These are phyloP conservation scores for Drosophila rellima DNA, from an alignment of 2,888 invertebrate species.

Conservation along the genomic window DNA sequence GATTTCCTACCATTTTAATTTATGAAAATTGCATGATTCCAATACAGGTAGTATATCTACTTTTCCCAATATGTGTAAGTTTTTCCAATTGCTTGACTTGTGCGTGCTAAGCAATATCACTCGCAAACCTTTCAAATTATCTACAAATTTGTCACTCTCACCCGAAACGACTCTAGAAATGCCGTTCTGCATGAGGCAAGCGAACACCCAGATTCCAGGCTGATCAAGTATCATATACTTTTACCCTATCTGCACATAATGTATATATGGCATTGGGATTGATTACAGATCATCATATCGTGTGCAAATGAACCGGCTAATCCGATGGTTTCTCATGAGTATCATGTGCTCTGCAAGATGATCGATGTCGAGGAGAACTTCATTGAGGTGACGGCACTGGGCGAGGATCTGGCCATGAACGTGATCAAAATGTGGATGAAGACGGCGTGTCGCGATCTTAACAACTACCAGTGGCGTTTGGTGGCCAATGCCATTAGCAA, in stretches of 20 bases:
- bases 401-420: slow-evolving; percentile 96
- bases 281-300: slow-evolving; percentile 93
- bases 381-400: slow-evolving; percentile 94
- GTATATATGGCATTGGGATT: slow-evolving; percentile 33
- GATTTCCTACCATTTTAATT: slow-evolving; percentile 17
- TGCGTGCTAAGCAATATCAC: slow-evolving; percentile 80
- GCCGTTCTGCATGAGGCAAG: slow-evolving; percentile 76
- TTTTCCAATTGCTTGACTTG: slow-evolving; percentile 82
- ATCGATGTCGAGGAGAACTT: slow-evolving; percentile 95
- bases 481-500: slow-evolving; percentile 97
- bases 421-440: slow-evolving; percentile 97
- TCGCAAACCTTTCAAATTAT: slow-evolving; percentile 37
- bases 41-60: slow-evolving; percentile 36
- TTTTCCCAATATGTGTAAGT: slow-evolving; percentile 66
- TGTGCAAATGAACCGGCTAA: slow-evolving; percentile 95
- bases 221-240: slow-evolving; percentile 37
- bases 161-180: slow-evolving; percentile 52
- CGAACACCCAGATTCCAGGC: slow-evolving; percentile 29
- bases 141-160: slow-evolving; percentile 51
- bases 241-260: slow-evolving; percentile 35
- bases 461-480: slow-evolving; percentile 97
- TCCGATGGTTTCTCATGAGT: slow-evolving; percentile 94
- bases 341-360: slow-evolving; percentile 93
- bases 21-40: slow-evolving; percentile 45
- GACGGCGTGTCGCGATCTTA: slow-evolving; percentile 94